A percentile compares a stretch with the other conserved stretches of the same genome.
These are phyloP conservation scores for Alloscopus bannaensis DNA, from an alignment of 2,888 invertebrate genomes.

Conservation along the genomic window DNA sequence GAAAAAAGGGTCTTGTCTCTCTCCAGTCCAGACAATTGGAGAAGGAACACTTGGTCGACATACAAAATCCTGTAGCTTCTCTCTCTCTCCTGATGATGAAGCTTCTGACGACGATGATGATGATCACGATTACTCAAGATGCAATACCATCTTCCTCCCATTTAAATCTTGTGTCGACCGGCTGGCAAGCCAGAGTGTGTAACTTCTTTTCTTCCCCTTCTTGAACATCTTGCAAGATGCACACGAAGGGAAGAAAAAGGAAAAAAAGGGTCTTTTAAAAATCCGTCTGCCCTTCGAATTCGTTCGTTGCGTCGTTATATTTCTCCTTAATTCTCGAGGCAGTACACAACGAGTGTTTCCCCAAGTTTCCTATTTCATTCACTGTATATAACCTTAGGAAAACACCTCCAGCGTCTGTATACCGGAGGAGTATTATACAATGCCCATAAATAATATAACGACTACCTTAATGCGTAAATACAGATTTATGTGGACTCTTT, in stretches of 20 bases:
- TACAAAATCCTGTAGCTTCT: not conserved
- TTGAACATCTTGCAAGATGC: slow-evolving; percentile 11
- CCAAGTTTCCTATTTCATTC: slow-evolving; percentile 22
- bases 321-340: slow-evolving; percentile 35
- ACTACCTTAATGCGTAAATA: slow-evolving; percentile 2
- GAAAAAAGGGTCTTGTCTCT: not conserved
- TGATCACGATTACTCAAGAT: slow-evolving; percentile 13
- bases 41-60: slow-evolving; percentile 36
- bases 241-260: slow-evolving; percentile 28
- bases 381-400: too few species aligned
- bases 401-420: too few species aligned
- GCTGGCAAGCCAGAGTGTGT: slow-evolving; percentile 48
- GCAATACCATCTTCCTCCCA: slow-evolving; percentile 1
- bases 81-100: not conserved
- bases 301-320: slow-evolving; percentile 21
- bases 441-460: slow-evolving; percentile 39
- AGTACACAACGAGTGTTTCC: slow-evolving; percentile 40
- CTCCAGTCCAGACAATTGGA: slow-evolving; percentile 43
- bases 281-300: slow-evolving; percentile 46
- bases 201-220: slow-evolving; percentile 21
- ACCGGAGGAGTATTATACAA: too few species aligned
- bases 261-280: slow-evolving; percentile 55
- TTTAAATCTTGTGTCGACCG: slow-evolving; percentile 46
- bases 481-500: slow-evolving; percentile 22
- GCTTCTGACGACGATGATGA: slow-evolving; percentile 22